Evolutionary conservation across 2,888 invertebrate species (phyloP), one percentile per base, ranked within the genome.

Genomic region (Hypsopygia costalis): DNA sequence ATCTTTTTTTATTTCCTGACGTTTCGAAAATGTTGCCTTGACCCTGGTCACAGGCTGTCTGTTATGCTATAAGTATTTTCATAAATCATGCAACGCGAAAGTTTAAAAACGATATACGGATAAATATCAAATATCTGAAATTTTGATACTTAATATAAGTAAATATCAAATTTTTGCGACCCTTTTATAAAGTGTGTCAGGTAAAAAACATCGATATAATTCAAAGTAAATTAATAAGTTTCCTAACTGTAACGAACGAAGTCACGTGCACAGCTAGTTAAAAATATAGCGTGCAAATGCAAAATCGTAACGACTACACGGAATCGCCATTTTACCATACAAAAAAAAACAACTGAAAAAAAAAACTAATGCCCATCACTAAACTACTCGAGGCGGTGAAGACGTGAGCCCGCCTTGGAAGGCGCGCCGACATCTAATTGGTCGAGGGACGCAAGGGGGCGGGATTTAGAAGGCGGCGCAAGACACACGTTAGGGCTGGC

Each of bases 311-410:
- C 50, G 45, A 42, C 47, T 32, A 42, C 43, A 32, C 43, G 36
- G 62, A 45, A 43, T 66, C 55, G 48, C 67, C 69, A 72, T 78
- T 72, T 69, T 64, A 67, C 68, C 63, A 63, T 66, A 64, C 65
- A 63, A 62, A 61, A 63, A 59, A 70, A 77, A 70, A 75, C 80
- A 81, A 71, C 65, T 58, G 63, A 63, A 75, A 70, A 59, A 63
- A 69, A 79, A 80, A 81, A 61, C 69, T 74, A 73, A 74, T 78
- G 73, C 81, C 67, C 85, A 83, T 74, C 85, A 83, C 85, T 83
- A 83, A 74, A 79, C 69, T 63, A 61, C 60, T 64, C 47, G 58
- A 73, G 82, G 81, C 77, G 81, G 76, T 40, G 31, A 51, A 62
- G 49, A 53, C 59, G 36, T 62, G 56, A 62, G 47, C 43, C 69